A percentile compares a stretch with the other conserved stretches of the same genome.
These are phyloP conservation scores for Sclerodermus sp. DNA, from an alignment of 2,888 invertebrate genomes.

Conservation along the genomic window DNA sequence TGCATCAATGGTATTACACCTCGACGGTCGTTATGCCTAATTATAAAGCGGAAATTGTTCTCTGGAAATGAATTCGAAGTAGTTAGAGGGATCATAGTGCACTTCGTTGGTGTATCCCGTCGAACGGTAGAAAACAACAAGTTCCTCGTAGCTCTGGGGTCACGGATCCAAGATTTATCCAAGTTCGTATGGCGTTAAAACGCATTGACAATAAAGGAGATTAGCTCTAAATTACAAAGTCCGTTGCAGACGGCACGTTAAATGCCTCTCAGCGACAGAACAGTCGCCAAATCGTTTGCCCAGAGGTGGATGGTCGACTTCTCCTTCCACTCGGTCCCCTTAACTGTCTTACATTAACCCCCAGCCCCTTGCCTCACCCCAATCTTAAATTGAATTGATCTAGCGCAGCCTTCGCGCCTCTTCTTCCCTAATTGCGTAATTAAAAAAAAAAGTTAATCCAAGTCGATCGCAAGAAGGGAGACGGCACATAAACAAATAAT, in stretches of 20 bases:
- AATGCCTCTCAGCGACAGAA: constrained; percentile 44
- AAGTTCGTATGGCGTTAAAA: too few species aligned
- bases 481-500: constrained; percentile 12
- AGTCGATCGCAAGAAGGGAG: constrained; percentile 2
- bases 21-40: too few species aligned
- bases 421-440: constrained; percentile 25
- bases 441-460: constrained; percentile 28
- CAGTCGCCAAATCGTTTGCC: constrained; percentile 34
- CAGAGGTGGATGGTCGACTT: constrained; percentile 32
- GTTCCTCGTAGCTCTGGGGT: too few species aligned
- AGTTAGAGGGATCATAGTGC: too few species aligned
- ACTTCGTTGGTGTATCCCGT: too few species aligned
- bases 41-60: too few species aligned
- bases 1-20: too few species aligned
- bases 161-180: too few species aligned
- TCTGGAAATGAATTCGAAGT: too few species aligned
- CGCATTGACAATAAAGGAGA: constrained; percentile 44
- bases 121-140: too few species aligned
- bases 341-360: not conserved
- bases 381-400: not conserved
- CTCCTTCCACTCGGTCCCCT: constrained; percentile 3
- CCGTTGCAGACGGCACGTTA: constrained; percentile 45
- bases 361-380: not conserved
- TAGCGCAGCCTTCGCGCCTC: constrained; percentile 6
- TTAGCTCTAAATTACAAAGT: constrained; percentile 51